Percentiles rank a stretch among this genome's conserved stretches.
phyloP scores from a whole-genome alignment of 2,888 invertebrate genomes.

The Hedychridium roseum region DNA sequence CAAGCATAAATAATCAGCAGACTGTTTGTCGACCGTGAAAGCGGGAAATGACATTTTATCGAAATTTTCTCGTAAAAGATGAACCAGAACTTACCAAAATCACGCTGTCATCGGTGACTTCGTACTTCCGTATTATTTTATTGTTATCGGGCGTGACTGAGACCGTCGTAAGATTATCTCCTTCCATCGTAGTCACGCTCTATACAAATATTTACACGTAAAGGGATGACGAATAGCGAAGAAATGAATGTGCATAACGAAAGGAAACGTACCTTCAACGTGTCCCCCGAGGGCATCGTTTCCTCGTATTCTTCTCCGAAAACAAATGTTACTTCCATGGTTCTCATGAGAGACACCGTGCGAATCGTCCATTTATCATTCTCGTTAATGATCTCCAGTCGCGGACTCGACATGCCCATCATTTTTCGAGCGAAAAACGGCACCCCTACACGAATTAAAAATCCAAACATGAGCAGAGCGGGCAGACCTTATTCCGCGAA shows the following conservation, averaged over 20 bases:
- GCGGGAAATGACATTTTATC: too few relatives aligned
- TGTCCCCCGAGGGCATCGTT: slow-evolving; percentile 69
- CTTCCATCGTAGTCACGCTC: slow-evolving; percentile 68
- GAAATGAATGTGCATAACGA: too few relatives aligned
- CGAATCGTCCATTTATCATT: slow-evolving; percentile 70
- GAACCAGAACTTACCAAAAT: slow-evolving; percentile 46
- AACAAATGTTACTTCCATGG: slow-evolving; percentile 67
- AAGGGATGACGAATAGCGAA: too few relatives aligned
- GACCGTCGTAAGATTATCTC: slow-evolving; percentile 64
- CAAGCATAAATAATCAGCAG: too few relatives aligned
- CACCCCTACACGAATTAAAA: slow-evolving; percentile 65
- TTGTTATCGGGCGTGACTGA: slow-evolving; percentile 60
- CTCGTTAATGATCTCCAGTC: slow-evolving; percentile 68
- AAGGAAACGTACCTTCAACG: slow-evolving; percentile 58
- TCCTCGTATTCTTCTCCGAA: slow-evolving; percentile 73
- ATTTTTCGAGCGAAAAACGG: slow-evolving; percentile 73
- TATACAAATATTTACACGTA: slow-evolving; percentile 49
- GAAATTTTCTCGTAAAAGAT: too few relatives aligned
- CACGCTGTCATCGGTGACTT: slow-evolving; percentile 59
- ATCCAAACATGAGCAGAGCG: too few relatives aligned
- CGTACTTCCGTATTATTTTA: slow-evolving; percentile 62
- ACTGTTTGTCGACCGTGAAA: too few relatives aligned
- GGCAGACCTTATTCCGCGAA: too few relatives aligned
- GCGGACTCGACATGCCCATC: slow-evolving; percentile 70
- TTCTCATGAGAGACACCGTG: slow-evolving; percentile 68